A percentile compares a stretch with the other conserved stretches of the same genome.
Conservation (phyloP, 2,113 vertebrate genomes). For the Pyrgilauda ruficollis region DNA sequence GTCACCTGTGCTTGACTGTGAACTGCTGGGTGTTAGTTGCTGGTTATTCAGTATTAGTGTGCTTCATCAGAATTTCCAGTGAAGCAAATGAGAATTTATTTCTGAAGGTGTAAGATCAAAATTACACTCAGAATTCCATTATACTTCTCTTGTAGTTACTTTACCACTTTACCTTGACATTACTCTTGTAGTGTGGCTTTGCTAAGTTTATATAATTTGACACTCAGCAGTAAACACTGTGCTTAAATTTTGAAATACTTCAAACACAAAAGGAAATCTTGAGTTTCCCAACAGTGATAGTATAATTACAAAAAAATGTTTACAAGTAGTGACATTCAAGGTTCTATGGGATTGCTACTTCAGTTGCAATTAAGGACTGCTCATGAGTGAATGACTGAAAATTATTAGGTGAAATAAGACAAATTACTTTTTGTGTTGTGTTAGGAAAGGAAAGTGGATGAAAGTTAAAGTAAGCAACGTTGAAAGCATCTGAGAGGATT, state of each 20-base stretch:
- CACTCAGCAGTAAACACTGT: background rate
- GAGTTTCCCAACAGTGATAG: background rate
- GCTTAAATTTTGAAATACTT: background rate
- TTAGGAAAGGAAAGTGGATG: background rate
- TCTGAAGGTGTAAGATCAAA: background rate
- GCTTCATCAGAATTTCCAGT: background rate
- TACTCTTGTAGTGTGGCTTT: background rate
- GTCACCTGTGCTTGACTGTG: background rate
- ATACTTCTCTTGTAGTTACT: background rate
- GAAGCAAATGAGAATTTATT: background rate
- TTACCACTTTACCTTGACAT: background rate
- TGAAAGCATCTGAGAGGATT: background rate
- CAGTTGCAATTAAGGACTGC: background rate
- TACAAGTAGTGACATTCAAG: background rate
- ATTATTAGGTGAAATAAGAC: background rate
- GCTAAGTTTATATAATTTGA: background rate
- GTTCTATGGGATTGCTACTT: background rate
- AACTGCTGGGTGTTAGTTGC: background rate
- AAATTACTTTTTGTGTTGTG: background rate
- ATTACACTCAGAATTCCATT: rapidly evolving
- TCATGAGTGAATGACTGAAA: background rate
- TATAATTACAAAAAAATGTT: background rate
- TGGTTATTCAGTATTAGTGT: background rate
- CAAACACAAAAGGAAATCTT: background rate
- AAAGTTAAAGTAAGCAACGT: background rate